Evolutionary conservation across 2,797 vertebrate genomes (phyloP), one percentile per base, ranked within the genome.

Genomic region (Premnoplex brunnescens): DNA sequence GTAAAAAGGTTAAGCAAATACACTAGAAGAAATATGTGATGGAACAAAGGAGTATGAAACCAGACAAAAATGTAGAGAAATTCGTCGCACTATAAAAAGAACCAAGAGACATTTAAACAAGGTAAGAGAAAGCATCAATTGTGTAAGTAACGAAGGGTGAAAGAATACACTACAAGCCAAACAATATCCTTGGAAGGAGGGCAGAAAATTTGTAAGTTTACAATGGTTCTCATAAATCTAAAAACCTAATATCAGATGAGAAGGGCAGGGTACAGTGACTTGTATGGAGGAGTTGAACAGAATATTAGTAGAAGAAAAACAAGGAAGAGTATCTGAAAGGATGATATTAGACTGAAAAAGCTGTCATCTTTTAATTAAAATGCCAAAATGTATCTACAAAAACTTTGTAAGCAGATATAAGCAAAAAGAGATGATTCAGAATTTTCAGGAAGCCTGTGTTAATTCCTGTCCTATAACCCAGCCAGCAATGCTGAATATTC

Each of bases 81-180:
- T 95, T 95, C 46, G 91, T 89, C 85, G 80, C 68, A 72, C 60
- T 92, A 32, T 88, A 81, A 91, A 96, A 92, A 93, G 88, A 95
- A 84, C 56, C 37, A 83, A 43, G 78, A 95, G 69, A 62, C 88
- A 85, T 90, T 94, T 95, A 91, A 93, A 96, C 8, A 10, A 91
- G 88, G 79, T 64, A 92, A 88, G 82, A 72, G 88, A 93, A 88
- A 86, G 5, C 79, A 95, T 89, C 88, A 90, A 63, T 86, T 86
- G 30, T 86, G 62, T 93, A 93, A 60, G 85, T 86, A 95, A 93
- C 0, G 1, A 95, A 94, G 76, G 73, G 24, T 94, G 87, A 94
- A 96, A 89, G n/a, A 75, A 64, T 62, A 41, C 18, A 26, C 36
- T 93, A 69, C 73, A 88, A 76, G 55, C 12, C 0, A 0, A 91